Evolutionary conservation across 2,797 vertebrate species (phyloP), one percentile per base, ranked within the genome.

Genomic region (Anguilla megastoma): DNA sequence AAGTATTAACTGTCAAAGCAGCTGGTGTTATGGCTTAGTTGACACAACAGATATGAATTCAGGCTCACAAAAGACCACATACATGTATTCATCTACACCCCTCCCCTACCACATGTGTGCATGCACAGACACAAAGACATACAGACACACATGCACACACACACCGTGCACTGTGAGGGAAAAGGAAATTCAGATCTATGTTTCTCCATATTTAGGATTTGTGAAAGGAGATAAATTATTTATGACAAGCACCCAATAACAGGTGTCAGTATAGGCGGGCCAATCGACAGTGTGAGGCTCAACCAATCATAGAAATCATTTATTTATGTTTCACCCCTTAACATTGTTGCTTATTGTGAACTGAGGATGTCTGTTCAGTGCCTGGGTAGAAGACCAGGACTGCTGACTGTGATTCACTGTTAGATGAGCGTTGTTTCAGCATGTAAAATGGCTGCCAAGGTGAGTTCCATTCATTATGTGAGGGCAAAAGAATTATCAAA

Each of bases 141-240:
- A 84, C 80, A 84, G 41, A 9, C 87, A 71, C 60, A 52, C 86
- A 89, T 27, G 85, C n/a, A 12, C 86, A 88, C 69, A 88, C 69
- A 71, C n/a, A 2, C 8, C 92, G 92, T 92, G 93, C 94, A 93
- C 60, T 90, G 92, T 92, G 93, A 93, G 92, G 86, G 92, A 91
- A 48, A 69, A 80, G 79, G 58, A 63, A 30, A 86, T 12, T 30
- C 41, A 60, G 54, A 63, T 41, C 71, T 56, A 24, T 85, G 36
- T 48, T 91, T n/a, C 45, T 91, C 92, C 94, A 93, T 93, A 92
- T 94, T 95, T 93, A 93, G 93, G 92, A 91, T 91, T 93, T 1
- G 33, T 33, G 93, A 92, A 91, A 92, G 91, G 92, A 93, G 91
- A 89, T 91, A 56, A 91, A 79, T 92, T 95, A 94, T 94, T 95